Conservation (phyloP, 2,888 invertebrate genomes). For the Seira musarum region DNA sequence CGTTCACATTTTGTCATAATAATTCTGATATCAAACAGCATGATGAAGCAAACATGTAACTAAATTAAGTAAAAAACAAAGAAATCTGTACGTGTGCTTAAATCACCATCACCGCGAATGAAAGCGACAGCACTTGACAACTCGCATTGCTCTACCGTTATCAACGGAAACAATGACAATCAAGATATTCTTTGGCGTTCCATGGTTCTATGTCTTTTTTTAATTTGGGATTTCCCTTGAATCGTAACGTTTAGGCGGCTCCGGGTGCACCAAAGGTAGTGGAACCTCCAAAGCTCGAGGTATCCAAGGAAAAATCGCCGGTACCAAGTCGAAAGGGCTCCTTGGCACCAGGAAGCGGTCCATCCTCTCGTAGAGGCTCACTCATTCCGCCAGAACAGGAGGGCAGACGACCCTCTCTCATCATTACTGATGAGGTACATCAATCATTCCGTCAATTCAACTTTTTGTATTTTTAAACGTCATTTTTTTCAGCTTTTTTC, state of each 20-base stretch:
- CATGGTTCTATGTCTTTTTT: too few species aligned
- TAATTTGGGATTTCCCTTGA: neutral
- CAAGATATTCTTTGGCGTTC: too few species aligned
- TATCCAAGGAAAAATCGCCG: slow-evolving; percentile 85
- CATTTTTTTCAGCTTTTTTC: neutral
- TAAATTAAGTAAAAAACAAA: too few species aligned
- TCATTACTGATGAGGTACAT: slow-evolving; percentile 94
- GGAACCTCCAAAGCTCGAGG: slow-evolving; percentile 78
- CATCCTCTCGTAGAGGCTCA: slow-evolving; percentile 85
- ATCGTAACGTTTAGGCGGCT: slow-evolving; percentile 54
- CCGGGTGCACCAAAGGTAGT: slow-evolving; percentile 68
- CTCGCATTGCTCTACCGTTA: too few species aligned
- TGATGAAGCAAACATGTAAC: too few species aligned
- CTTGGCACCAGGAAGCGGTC: slow-evolving; percentile 78
- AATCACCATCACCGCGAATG: too few species aligned
- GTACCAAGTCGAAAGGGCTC: slow-evolving; percentile 80
- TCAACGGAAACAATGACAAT: too few species aligned
- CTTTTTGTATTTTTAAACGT: neutral
- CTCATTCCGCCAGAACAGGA: slow-evolving; percentile 90
- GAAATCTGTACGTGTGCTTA: too few species aligned
- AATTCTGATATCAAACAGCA: too few species aligned
- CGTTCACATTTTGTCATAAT: too few species aligned
- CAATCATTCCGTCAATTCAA: slow-evolving; percentile 33
- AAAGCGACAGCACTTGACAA: too few species aligned
- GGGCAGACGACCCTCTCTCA: slow-evolving; percentile 89